phyloP scores from a whole-genome alignment of 2,888 invertebrate genomes.

The Andrena hattorfiana region DNA sequence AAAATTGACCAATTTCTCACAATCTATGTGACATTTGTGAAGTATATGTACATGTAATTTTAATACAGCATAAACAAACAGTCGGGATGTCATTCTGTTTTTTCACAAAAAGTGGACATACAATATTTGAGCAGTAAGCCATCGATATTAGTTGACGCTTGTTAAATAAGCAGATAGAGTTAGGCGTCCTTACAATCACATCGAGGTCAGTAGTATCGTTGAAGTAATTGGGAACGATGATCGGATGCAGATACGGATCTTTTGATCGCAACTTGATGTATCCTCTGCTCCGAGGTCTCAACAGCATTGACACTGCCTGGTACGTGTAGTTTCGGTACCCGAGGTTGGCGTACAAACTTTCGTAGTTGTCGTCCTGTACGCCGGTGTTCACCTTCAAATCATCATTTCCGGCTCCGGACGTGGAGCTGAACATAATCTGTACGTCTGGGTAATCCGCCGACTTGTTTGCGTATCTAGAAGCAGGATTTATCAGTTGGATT shows the following conservation, averaged over 20 bases:
- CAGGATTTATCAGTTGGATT: background rate
- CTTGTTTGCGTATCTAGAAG: constrained; percentile 45
- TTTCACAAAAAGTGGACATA: too few relatives aligned
- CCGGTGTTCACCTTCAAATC: background rate
- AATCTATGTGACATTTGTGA: too few relatives aligned
- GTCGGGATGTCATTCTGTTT: too few relatives aligned
- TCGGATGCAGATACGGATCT: constrained; percentile 90
- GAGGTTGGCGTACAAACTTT: constrained; percentile 20
- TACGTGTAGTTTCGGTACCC: constrained; percentile 28
- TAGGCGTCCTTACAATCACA: constrained; percentile 87
- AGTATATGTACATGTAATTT: too few relatives aligned
- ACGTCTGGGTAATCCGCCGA: constrained; percentile 56
- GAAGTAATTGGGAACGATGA: constrained; percentile 96
- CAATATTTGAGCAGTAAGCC: too few relatives aligned
- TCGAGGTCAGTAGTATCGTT: constrained; percentile 90
- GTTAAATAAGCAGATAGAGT: too few relatives aligned
- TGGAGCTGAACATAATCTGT: constrained; percentile 10
- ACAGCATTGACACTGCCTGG: constrained; percentile 26
- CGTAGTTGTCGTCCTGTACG: background rate
- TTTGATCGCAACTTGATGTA: constrained; percentile 88
- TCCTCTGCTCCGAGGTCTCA: constrained; percentile 59
- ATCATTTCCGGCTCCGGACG: constrained; percentile 20
- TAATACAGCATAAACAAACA: too few relatives aligned
- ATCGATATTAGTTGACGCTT: too few relatives aligned
- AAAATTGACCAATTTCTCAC: too few relatives aligned